Conservation (phyloP, 2,888 invertebrate species). For the Nesidiocoris tenuis region DNA sequence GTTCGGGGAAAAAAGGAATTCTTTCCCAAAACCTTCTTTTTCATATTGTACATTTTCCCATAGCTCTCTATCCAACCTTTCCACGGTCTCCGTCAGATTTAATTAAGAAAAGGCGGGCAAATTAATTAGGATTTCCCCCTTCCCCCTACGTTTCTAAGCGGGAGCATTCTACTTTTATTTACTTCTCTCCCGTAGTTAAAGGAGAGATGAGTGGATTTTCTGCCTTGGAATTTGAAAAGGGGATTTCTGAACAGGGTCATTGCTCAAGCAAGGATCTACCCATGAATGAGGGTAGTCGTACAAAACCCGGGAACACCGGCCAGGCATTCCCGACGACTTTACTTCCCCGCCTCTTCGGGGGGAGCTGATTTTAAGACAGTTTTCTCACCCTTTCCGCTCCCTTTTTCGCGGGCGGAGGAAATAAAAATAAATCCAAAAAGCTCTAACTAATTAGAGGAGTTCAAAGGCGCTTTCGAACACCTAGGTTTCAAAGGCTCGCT, state of each 20-base stretch:
- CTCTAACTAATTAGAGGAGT: not conserved
- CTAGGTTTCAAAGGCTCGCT: not conserved
- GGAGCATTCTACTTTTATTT: not conserved
- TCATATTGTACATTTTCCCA: not conserved
- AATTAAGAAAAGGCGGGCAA: constrained; percentile 10
- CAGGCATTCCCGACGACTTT: not conserved
- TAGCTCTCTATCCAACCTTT: not conserved
- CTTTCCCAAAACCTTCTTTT: not conserved
- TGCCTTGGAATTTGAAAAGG: constrained; percentile 1
- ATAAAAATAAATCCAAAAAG: not conserved
- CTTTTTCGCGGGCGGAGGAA: not conserved
- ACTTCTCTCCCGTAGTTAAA: not conserved
- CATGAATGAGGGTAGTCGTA: constrained; percentile 3
- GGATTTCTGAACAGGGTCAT: not conserved
- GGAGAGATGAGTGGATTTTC: constrained; percentile 8
- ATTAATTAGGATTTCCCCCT: constrained; percentile 8
- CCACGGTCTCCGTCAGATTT: constrained; percentile 13
- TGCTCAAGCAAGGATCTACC: not conserved
- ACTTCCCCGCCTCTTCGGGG: not conserved
- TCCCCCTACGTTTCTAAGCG: not conserved
- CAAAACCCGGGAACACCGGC: not conserved
- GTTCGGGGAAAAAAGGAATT: not conserved
- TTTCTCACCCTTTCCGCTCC: not conserved
- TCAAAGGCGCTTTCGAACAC: not conserved
- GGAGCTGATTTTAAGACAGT: not conserved